A percentile compares a stretch with the other conserved stretches of the same genome.
Conservation (phyloP, 2,113 vertebrate species). For the Sinocyclocheilus rhinocerous region DNA sequence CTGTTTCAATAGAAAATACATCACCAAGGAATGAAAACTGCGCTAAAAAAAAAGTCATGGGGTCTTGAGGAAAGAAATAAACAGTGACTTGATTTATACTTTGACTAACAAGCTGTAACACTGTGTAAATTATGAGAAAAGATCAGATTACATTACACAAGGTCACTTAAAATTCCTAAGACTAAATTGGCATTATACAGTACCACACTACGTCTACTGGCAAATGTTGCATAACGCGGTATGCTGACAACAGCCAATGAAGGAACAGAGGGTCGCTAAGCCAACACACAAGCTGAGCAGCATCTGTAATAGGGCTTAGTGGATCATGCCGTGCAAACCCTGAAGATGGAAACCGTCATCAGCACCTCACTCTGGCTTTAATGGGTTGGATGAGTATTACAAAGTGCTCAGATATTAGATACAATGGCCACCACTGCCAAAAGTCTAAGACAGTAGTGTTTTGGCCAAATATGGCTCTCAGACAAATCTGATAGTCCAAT, state of each 20-base stretch:
- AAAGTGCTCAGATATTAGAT: slow-evolving; percentile 49
- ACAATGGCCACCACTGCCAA: slow-evolving; percentile 5
- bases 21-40: not conserved
- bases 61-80: not conserved
- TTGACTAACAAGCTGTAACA: not conserved
- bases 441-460: slow-evolving; percentile 22
- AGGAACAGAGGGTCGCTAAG: not conserved
- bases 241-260: not conserved
- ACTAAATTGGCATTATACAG: not conserved
- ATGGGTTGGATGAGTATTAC: slow-evolving; percentile 28
- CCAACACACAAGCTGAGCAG: slow-evolving; percentile 7
- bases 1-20: not conserved
- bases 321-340: not conserved
- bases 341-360: slow-evolving; percentile 10
- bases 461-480: slow-evolving; percentile 36
- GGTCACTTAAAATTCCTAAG: not conserved
- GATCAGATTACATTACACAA: not conserved
- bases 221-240: not conserved
- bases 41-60: not conserved
- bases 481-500: slow-evolving; percentile 19
- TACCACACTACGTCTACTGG: not conserved
- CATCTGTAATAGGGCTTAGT: not conserved
- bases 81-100: not conserved
- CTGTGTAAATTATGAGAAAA: not conserved
- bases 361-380: slow-evolving; percentile 18